Evolutionary conservation across 2,113 vertebrate genomes (phyloP), one percentile per base, ranked within the genome.

Genomic region (Eptesicus fuscus): DNA sequence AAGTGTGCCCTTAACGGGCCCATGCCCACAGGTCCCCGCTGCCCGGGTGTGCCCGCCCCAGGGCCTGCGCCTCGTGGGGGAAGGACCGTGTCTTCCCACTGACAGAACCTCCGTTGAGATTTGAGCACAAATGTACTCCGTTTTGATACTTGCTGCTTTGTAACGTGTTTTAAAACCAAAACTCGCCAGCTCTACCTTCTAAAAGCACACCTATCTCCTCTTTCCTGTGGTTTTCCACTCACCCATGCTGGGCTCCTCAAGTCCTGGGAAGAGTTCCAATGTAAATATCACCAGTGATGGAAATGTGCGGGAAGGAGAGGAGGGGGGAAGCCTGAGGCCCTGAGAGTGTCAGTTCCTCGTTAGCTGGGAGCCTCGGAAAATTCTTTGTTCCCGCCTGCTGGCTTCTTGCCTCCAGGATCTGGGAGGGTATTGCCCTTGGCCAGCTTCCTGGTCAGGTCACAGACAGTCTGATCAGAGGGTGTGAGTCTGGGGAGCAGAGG

Each of bases 401-500:
- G 96, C 96, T 1, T 56, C 88, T 86, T 65, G 97, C 97, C 97
- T 97, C 96, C 97, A 97, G 97, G 97, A 97, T 96, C 96, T 97
- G 96, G 97, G 95, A 96, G 97, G 95, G 91, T 95, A 92, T 77
- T 95, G 86, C 88, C 88, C 49, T 95, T 95, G 93, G 96, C 95
- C 69, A 59, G 90, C 94, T 96, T 97, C 96, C 97, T 96, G 96
- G 88, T 95, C 95, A 63, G 93, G 82, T 96, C 91, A 78, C 92
- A 91, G 97, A 92, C 92, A 44, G 95, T 90, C 93, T 80, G 70
- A 59, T 37, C 67, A 22, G 76, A 67, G 28, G 35, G 12, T 28
- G 56, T 14, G 86, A 47, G 51, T 70, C 73, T 88, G 77, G 73
- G 44, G 59, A 95, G 47, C 51, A 77, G 83, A 90, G 56, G 67